These are phyloP conservation scores for Platysternon megacephalum DNA, from an alignment of 2,113 vertebrate genomes.

Conservation along the genomic window DNA sequence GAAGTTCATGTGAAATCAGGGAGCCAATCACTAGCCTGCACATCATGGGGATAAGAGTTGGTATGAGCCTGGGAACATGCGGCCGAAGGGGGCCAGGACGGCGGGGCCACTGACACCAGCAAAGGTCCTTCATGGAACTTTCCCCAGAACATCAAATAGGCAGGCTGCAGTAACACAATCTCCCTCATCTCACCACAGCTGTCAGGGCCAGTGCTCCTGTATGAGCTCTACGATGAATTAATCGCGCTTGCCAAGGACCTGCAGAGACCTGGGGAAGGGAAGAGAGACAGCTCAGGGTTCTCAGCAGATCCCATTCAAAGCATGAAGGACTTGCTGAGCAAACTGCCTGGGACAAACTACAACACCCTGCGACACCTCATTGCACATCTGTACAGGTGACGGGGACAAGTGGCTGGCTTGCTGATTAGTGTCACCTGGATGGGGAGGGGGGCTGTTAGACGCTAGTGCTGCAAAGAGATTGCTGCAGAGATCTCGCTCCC, in stretches of 20 bases:
- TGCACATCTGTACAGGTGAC: conserved; percentile 88
- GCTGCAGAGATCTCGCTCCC: background rate
- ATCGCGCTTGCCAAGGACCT: conserved; percentile 85
- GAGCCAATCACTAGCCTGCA: background rate
- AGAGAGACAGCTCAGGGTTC: background rate
- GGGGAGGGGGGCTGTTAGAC: background rate
- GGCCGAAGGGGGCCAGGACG: background rate
- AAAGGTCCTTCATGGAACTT: background rate
- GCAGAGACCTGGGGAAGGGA: conserved; percentile 57
- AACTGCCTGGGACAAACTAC: conserved; percentile 86
- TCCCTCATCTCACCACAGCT: conserved; percentile 78
- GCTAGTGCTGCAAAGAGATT: background rate
- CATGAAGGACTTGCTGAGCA: conserved; percentile 82
- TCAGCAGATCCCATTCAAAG: conserved; percentile 54
- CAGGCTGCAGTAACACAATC: fast-evolving
- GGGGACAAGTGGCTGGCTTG: background rate
- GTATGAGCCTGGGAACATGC: background rate
- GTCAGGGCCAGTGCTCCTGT: conserved; percentile 87
- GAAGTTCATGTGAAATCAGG: background rate
- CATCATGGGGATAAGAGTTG: background rate
- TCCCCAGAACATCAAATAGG: fast-evolving
- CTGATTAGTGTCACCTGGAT: background rate
- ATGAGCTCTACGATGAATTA: conserved; percentile 86
- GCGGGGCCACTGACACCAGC: background rate
- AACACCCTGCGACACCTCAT: conserved; percentile 87